These are phyloP conservation scores for Pteronura brasiliensis DNA, from an alignment of 2,113 vertebrate genomes.

Conservation along the genomic window DNA sequence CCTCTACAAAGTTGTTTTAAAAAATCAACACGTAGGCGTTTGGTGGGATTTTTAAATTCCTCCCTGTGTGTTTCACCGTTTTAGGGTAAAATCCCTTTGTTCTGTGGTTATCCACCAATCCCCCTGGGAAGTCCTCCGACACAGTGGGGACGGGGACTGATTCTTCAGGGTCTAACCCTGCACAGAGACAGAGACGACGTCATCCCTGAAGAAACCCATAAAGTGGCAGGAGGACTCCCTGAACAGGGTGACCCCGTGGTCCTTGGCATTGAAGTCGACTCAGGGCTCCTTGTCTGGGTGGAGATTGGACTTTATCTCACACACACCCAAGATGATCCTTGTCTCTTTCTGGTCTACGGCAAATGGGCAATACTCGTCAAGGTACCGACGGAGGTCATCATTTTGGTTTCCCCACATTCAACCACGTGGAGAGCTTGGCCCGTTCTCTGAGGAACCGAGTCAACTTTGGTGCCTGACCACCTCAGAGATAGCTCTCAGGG, in stretches of 20 bases:
- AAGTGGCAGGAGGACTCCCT: not conserved
- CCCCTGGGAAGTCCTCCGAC: no score
- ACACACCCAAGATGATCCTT: no score
- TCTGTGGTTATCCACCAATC: not conserved
- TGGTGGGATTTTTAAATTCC: not conserved
- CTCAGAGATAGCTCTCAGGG: not conserved
- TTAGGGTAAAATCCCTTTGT: not conserved
- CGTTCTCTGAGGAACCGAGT: not conserved
- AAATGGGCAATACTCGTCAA: fast-evolving
- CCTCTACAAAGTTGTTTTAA: fast-evolving
- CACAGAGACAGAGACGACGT: fast-evolving
- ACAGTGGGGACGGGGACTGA: no score
- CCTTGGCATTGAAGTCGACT: not conserved
- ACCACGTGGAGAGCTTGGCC: not conserved
- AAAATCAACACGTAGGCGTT: not conserved
- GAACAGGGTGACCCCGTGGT: not conserved
- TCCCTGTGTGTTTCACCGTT: not conserved
- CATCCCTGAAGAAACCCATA: not conserved
- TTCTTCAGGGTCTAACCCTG: fast-evolving
- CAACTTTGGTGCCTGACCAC: not conserved
- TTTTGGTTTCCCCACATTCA: not conserved
- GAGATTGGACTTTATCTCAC: not conserved
- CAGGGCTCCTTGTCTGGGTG: not conserved
- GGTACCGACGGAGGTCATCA: fast-evolving
- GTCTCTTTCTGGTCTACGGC: not conserved